Evolutionary conservation across 2,797 vertebrate species (phyloP), one percentile per base, ranked within the genome.

Genomic region (Syndactyla subalaris): DNA sequence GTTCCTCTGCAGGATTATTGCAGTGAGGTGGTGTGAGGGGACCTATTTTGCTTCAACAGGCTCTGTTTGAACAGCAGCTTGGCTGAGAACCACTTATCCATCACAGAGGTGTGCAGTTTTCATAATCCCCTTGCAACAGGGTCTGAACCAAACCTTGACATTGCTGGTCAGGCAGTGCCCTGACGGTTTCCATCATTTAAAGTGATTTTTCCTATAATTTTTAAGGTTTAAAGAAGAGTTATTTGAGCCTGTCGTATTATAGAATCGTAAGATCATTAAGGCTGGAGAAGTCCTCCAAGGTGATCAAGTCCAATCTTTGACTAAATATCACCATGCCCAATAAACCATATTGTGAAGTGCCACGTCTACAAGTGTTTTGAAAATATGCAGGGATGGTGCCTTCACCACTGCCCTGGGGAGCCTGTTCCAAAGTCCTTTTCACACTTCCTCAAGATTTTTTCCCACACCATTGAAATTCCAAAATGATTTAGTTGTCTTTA

Each of bases 401-500:
- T 65, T 17, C 21, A 34, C 51, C 45, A 32, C 30, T 72, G 39
- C 29, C 21, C 21, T 34, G 12, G n/a, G n/a, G 12, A 43, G 2
- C n/a, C 29, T 22, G 2, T 71, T 77, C 12, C 45, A 67, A 4
- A 26, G 75, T 79, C 4, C 29, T 78, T 91, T 89, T 62, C 55
- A 70, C 16, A 41, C 8, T 45, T 77, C 30, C n/a, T 78, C 29
- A 67, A 12, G 9, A 3, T 4, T 86, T 61, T 84, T 89, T 65
- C 3, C 63, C 22, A 27, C 6, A 13, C 10, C 30, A 5, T 41
- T 83, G 78, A 36, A 61, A 77, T 57, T 85, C 57, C 38, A 55
- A 23, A 68, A 61, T 6, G 0, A 41, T 93, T 67, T 0, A 0
- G 1, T 73, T 36, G 15, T 13, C 29, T 74, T 91, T 65, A 48